phyloP scores from a whole-genome alignment of 37 sponge, comb jelly and placozoan genomes.

The Lycopodina hypogea region DNA sequence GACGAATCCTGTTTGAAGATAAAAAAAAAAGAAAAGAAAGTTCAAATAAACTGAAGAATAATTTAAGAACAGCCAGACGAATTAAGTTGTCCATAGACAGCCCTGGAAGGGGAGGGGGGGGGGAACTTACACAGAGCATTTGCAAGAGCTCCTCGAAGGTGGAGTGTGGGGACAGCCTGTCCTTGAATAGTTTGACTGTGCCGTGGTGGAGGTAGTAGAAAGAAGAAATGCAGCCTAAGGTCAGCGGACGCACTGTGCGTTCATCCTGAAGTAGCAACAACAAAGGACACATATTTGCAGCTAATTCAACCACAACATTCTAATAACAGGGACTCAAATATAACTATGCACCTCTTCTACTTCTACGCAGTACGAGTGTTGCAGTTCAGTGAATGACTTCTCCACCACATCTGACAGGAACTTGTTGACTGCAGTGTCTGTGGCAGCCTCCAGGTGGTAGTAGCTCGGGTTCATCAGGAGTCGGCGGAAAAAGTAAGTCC shows the following conservation, averaged over 20 bases:
- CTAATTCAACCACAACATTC: background rate
- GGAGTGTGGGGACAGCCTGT: constrained; percentile 56
- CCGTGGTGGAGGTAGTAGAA: constrained; percentile 94
- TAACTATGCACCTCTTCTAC: constrained; percentile 60
- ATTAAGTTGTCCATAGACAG: too few species aligned
- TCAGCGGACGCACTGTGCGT: constrained; percentile 46
- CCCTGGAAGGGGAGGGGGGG: too few species aligned
- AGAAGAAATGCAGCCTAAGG: constrained; percentile 91
- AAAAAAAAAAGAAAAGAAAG: too few species aligned
- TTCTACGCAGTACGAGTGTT: constrained; percentile 74
- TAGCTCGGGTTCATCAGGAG: constrained; percentile 93
- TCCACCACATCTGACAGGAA: constrained; percentile 68
- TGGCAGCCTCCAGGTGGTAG: constrained; percentile 75
- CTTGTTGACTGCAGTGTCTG: constrained; percentile 32
- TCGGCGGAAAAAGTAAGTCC: constrained; percentile 98
- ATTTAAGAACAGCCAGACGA: background rate
- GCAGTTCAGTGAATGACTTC: constrained; percentile 56
- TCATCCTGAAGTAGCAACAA: constrained; percentile 50
- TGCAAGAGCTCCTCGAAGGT: constrained; percentile 73
- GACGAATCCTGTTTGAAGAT: constrained; percentile 59
- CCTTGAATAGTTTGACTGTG: constrained; percentile 80
- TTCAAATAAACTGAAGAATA: too few species aligned
- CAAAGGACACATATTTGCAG: background rate
- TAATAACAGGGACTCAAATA: background rate
- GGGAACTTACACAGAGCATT: constrained; percentile 73